Evolutionary conservation across 2,888 invertebrate genomes (phyloP).

Genomic region (Drosophila colorata): DNA sequence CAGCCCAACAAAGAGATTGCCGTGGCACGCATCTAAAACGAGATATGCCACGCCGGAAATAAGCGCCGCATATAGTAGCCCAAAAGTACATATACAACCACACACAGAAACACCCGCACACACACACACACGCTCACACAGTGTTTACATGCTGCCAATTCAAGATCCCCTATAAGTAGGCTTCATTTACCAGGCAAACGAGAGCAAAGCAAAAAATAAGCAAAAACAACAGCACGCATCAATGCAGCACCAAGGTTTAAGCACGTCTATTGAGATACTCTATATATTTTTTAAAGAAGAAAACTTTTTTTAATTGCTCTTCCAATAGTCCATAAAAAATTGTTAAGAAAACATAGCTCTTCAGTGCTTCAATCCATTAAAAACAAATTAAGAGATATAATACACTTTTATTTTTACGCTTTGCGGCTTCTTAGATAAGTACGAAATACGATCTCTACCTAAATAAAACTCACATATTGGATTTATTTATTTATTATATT

Average conservation of each 20-base stretch:
- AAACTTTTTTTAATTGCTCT: too few relatives aligned
- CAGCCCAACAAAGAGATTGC: slow-evolving; percentile 68
- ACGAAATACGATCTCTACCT: too few relatives aligned
- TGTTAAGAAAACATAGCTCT: too few relatives aligned
- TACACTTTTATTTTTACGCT: too few relatives aligned
- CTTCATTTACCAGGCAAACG: slow-evolving; percentile 71
- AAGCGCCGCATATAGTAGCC: slow-evolving; percentile 64
- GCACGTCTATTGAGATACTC: slow-evolving; percentile 8
- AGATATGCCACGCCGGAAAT: slow-evolving; percentile 80
- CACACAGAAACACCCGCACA: slow-evolving; percentile 20
- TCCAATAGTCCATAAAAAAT: too few relatives aligned
- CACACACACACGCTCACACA: slow-evolving; percentile 7
- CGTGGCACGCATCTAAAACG: slow-evolving; percentile 79
- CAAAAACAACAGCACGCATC: neutral
- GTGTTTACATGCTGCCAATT: slow-evolving; percentile 71
- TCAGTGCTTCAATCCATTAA: too few relatives aligned
- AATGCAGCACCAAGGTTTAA: neutral
- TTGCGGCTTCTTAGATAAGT: too few relatives aligned
- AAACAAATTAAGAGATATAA: too few relatives aligned
- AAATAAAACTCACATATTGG: too few relatives aligned
- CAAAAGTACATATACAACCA: slow-evolving; percentile 32
- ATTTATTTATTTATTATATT: too few relatives aligned
- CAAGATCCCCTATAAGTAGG: slow-evolving; percentile 76
- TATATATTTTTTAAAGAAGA: too few relatives aligned
- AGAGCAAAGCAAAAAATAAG: slow-evolving; percentile 16